phyloP scores from a whole-genome alignment of 2,888 invertebrate genomes.

The Melinaea marsaeus region DNA sequence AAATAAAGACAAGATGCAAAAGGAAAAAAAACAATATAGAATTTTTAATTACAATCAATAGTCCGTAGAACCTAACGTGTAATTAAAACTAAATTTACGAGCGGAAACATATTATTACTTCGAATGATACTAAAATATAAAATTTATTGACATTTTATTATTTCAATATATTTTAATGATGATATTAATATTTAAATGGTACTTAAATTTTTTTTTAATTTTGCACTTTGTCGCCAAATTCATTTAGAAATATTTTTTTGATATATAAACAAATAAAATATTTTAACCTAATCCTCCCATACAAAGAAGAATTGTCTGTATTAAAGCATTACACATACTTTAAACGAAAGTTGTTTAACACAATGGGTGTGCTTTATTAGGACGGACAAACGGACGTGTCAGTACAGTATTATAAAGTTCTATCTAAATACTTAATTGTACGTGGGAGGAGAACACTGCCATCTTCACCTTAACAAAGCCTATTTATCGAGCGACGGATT shows the following conservation, averaged over 20 bases:
- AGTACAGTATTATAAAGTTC: conserved; percentile 23
- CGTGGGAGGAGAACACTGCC: conserved; percentile 32
- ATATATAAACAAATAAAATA: no score
- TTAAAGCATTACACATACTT: not conserved
- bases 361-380: conserved; percentile 13
- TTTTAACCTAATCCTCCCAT: not conserved
- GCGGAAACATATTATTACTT: conserved; percentile 3
- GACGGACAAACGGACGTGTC: conserved; percentile 16
- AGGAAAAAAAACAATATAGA: conserved; percentile 2
- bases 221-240: no score
- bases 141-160: not conserved
- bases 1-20: not conserved
- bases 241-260: no score
- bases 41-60: conserved; percentile 6
- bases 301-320: not conserved
- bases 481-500: conserved; percentile 29
- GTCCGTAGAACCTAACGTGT: conserved; percentile 2
- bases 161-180: not conserved
- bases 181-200: not conserved
- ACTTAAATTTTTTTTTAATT: no score
- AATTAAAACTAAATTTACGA: conserved; percentile 17
- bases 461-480: conserved; percentile 31
- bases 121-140: conserved; percentile 11
- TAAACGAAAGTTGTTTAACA: not conserved
- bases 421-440: conserved; percentile 33